These are phyloP conservation scores for Chondrilla cf. caribensis DNA, from an alignment of 37 sponge, comb jelly and placozoan genomes.

Conservation along the genomic window DNA sequence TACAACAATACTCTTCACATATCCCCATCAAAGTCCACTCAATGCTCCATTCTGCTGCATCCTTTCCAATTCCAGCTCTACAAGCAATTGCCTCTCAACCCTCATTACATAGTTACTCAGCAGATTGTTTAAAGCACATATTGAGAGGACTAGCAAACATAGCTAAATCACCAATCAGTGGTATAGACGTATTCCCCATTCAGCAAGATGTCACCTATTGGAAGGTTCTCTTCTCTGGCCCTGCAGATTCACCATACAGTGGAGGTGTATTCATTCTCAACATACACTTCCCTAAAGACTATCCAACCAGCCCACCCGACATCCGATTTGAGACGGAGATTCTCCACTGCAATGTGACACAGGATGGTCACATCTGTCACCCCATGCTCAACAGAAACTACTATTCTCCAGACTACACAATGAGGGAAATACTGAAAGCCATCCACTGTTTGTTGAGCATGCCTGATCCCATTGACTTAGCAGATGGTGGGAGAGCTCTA, in stretches of 20 bases:
- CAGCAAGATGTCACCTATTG: slow-evolving; percentile 27
- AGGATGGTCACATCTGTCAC: slow-evolving; percentile 22
- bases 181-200: slow-evolving; percentile 19
- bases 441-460: neutral
- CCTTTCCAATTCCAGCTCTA: too few relatives aligned
- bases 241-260: slow-evolving; percentile 12
- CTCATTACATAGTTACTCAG: too few relatives aligned
- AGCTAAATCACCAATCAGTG: slow-evolving; percentile 9
- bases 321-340: slow-evolving; percentile 33
- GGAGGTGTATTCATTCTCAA: slow-evolving; percentile 23
- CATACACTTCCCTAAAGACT: slow-evolving; percentile 15
- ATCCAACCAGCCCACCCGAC: slow-evolving; percentile 28
- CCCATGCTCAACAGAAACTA: slow-evolving; percentile 20
- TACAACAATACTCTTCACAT: too few relatives aligned
- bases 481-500: neutral
- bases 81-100: too few relatives aligned
- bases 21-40: too few relatives aligned
- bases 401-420: neutral
- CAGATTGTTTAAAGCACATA: too few relatives aligned
- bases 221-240: slow-evolving; percentile 18
- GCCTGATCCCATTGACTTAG: neutral
- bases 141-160: neutral
- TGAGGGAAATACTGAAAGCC: neutral
- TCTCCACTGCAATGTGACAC: slow-evolving; percentile 33
- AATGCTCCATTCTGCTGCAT: too few relatives aligned